phyloP scores from a whole-genome alignment of 2,113 vertebrate species.

The Lucifuga dentata region DNA sequence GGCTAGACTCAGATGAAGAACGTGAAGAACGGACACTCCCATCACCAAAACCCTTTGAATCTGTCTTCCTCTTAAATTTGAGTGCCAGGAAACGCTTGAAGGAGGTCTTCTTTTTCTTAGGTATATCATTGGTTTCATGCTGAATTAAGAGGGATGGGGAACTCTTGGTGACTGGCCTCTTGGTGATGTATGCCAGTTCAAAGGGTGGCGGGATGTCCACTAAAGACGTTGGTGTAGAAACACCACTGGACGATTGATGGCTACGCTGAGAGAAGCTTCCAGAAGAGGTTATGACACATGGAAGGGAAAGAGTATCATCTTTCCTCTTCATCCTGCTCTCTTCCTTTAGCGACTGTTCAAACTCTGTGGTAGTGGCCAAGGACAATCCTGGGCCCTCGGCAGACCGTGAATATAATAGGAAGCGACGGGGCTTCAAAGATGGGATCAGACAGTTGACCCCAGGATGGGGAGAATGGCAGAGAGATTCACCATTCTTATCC shows the following conservation, averaged over 20 bases:
- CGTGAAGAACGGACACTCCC: slow-evolving; percentile 90
- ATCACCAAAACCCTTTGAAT: slow-evolving; percentile 89
- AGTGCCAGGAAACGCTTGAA: slow-evolving; percentile 95
- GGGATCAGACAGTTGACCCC: slow-evolving; percentile 80
- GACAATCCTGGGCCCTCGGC: slow-evolving; percentile 88
- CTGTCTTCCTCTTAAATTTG: slow-evolving; percentile 92
- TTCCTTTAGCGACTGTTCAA: slow-evolving; percentile 74
- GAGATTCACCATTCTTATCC: slow-evolving; percentile 73
- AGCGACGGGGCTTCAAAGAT: slow-evolving; percentile 85
- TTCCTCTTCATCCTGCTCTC: slow-evolving; percentile 84
- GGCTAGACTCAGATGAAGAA: slow-evolving; percentile 95
- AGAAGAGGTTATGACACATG: slow-evolving; percentile 90
- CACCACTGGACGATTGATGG: slow-evolving; percentile 84
- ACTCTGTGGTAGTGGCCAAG: slow-evolving; percentile 78
- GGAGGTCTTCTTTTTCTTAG: slow-evolving; percentile 95
- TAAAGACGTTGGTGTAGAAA: slow-evolving; percentile 89
- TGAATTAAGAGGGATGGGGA: slow-evolving; percentile 93
- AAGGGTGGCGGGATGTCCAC: slow-evolving; percentile 97
- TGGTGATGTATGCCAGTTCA: slow-evolving; percentile 95
- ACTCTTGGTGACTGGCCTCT: slow-evolving; percentile 96
- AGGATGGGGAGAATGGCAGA: slow-evolving; percentile 72
- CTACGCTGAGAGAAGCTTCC: slow-evolving; percentile 92
- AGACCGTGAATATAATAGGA: slow-evolving; percentile 89
- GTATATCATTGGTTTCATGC: slow-evolving; percentile 86
- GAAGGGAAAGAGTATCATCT: slow-evolving; percentile 89